These are phyloP conservation scores for Stenotaenia linearis DNA, from an alignment of 2,888 invertebrate genomes.

Conservation along the genomic window DNA sequence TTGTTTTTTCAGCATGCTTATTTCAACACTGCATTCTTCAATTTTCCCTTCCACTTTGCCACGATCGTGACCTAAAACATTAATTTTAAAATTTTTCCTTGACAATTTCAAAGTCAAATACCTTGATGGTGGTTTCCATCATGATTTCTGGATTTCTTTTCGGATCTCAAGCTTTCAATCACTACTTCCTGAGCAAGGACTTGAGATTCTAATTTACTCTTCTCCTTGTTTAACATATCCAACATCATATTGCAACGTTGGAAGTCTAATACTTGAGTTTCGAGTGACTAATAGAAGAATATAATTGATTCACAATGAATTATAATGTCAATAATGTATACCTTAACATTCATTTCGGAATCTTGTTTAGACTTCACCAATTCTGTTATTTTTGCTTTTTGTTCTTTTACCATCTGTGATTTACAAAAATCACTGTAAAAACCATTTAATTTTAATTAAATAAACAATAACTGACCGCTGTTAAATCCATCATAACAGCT, in stretches of 20 bases:
- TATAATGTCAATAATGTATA: neutral
- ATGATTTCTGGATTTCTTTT: slow-evolving; percentile 24
- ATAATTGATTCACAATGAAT: neutral
- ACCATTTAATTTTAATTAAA: neutral
- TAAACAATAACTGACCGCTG: neutral
- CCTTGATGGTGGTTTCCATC: neutral
- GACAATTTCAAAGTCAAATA: neutral
- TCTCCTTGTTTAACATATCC: slow-evolving; percentile 6
- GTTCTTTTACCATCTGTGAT: slow-evolving; percentile 27
- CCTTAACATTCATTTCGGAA: slow-evolving; percentile 26
- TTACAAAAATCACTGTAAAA: neutral
- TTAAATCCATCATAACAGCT: slow-evolving; percentile 31
- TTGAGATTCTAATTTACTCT: slow-evolving; percentile 26
- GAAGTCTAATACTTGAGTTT: slow-evolving; percentile 26
- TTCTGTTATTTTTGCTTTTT: slow-evolving; percentile 16
- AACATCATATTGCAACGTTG: slow-evolving; percentile 10
- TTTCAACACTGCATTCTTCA: neutral
- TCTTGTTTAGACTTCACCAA: slow-evolving; percentile 26
- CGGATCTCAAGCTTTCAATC: slow-evolving; percentile 22
- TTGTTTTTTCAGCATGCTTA: slow-evolving; percentile 26
- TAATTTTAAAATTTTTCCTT: no score
- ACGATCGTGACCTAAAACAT: neutral
- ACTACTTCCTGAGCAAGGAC: slow-evolving; percentile 24
- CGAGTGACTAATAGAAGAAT: slow-evolving; percentile 14
- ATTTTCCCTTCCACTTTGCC: slow-evolving; percentile 29